Percentiles rank a stretch among this genome's conserved stretches.
These are phyloP conservation scores for crab-eating macaque (Macaca fascicularis) DNA, from an alignment of 2,113 vertebrate species.

Conservation along the genomic window T2T-MFA8v1.1 NC_088377.1:96572501-96573000, in stretches of 20 bases:
- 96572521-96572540: background rate
- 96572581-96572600: background rate
- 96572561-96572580: background rate
- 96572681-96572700: background rate
- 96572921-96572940: slow-evolving; percentile 50
- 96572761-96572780: slow-evolving; percentile 46
- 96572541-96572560: background rate
- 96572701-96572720: background rate
- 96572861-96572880: slow-evolving; percentile 57
- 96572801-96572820: slow-evolving; percentile 68
- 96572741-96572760: slow-evolving; percentile 47
- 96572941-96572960: slow-evolving; percentile 39
- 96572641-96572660: slow-evolving; percentile 27
- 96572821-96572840: slow-evolving; percentile 56
- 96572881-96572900: slow-evolving; percentile 57
- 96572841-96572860: slow-evolving; percentile 47
- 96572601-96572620: slow-evolving; percentile 23
- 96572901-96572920: slow-evolving; percentile 43
- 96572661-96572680: background rate
- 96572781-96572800: slow-evolving; percentile 57
- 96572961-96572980: slow-evolving; percentile 8
- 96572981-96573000: background rate
- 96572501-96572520: background rate
- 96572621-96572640: background rate
- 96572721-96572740: background rate